A percentile compares a stretch with the other conserved stretches of the same genome.
Conservation (phyloP, 2,888 invertebrate species). For the Eugnorisma glareosa region DNA sequence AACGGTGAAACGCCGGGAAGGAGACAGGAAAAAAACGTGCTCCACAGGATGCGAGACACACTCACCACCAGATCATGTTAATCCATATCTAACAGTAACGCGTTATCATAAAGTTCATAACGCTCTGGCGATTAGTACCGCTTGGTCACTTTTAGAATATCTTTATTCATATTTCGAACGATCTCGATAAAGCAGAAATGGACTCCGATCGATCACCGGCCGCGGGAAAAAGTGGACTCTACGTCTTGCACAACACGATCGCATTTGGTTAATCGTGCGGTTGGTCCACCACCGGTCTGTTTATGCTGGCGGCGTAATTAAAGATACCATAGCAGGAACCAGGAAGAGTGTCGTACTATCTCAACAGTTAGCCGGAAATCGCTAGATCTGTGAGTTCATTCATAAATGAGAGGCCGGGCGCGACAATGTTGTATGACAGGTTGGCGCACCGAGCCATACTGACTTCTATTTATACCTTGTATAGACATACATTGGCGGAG, state of each 20-base stretch:
- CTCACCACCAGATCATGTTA: conserved; percentile 73
- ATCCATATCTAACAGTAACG: conserved; percentile 76
- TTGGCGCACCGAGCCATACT: conserved; percentile 77
- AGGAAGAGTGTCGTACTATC: conserved; percentile 91
- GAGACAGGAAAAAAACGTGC: conserved; percentile 88
- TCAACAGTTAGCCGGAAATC: conserved; percentile 90
- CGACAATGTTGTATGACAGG: conserved; percentile 87
- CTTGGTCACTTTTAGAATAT: conserved; percentile 88
- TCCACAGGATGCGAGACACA: conserved; percentile 86
- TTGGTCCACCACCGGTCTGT: conserved; percentile 76
- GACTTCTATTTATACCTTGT: conserved; percentile 76
- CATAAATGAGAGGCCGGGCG: conserved; percentile 86
- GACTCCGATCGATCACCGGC: conserved; percentile 79
- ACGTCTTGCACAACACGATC: conserved; percentile 70
- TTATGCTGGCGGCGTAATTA: conserved; percentile 87
- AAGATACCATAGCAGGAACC: conserved; percentile 90
- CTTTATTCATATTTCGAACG: conserved; percentile 89
- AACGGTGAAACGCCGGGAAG: conserved; percentile 91
- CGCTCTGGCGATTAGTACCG: conserved; percentile 68
- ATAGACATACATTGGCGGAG: conserved; percentile 78
- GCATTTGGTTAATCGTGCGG: conserved; percentile 63
- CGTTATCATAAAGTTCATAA: conserved; percentile 76
- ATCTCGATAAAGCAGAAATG: conserved; percentile 87
- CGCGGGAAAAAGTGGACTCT: conserved; percentile 77
- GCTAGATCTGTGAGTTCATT: conserved; percentile 90